Evolutionary conservation across 1,140 invertebrate genomes (phyloP).

Genomic region (Diuraphis noxia): DNA sequence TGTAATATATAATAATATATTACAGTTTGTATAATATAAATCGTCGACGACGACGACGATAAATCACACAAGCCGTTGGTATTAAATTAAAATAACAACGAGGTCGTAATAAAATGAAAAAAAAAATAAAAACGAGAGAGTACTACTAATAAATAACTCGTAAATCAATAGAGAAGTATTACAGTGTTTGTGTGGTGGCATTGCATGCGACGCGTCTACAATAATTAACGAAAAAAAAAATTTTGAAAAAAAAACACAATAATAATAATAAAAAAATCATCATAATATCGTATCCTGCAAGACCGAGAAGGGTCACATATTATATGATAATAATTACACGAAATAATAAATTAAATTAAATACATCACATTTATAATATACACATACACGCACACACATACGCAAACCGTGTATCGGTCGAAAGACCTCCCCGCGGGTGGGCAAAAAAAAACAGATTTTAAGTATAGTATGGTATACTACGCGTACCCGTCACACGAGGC

Average conservation of each 20-base stretch:
- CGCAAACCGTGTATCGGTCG: neutral
- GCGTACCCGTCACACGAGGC: no score
- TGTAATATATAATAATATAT: neutral
- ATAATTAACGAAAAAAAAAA: conserved; percentile 2
- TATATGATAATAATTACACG: neutral
- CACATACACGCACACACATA: no score
- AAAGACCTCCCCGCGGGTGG: neutral
- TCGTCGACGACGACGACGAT: neutral
- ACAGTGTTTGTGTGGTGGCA: neutral
- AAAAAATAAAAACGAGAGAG: neutral
- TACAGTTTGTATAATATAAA: neutral
- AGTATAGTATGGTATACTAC: no score
- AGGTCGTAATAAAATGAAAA: conserved; percentile 9
- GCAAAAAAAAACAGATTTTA: neutral
- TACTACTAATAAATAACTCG: conserved; percentile 23
- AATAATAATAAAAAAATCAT: neutral
- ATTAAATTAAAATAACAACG: conserved; percentile 40
- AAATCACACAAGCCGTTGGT: conserved; percentile 17
- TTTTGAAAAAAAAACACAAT: neutral
- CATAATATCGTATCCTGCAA: neutral
- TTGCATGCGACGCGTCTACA: neutral
- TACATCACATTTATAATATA: neutral
- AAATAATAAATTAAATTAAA: neutral
- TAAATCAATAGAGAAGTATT: neutral
- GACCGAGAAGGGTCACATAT: neutral